Evolutionary conservation across 2,888 invertebrate species (phyloP).

Genomic region (Parelbella ahira): DNA sequence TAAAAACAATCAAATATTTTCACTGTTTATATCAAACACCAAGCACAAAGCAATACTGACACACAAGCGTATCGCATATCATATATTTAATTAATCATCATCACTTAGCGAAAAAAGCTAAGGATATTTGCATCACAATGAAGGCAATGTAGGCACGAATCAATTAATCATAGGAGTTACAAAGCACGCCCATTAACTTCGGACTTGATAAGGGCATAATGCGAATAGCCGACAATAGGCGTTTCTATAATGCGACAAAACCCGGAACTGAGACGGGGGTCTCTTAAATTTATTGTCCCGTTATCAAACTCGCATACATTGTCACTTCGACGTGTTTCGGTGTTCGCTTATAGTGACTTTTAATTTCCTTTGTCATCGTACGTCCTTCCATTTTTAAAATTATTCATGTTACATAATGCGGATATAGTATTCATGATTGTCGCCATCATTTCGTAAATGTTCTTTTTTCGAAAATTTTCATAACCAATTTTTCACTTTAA

Average conservation of each 20-base stretch:
- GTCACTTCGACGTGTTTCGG: conserved; percentile 40
- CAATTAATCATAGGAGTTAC: conserved; percentile 77
- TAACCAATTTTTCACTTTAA: too few relatives aligned
- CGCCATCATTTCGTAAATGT: too few relatives aligned
- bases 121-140: conserved; percentile 76
- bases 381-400: too few relatives aligned
- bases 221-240: conserved; percentile 66
- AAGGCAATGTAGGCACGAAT: conserved; percentile 60
- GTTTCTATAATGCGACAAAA: conserved; percentile 62
- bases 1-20: too few relatives aligned
- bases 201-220: conserved; percentile 77
- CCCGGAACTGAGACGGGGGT: conserved; percentile 49
- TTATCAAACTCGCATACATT: conserved; percentile 62
- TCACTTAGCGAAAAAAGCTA: conserved; percentile 56
- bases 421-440: too few relatives aligned
- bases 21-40: too few relatives aligned
- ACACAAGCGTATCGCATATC: conserved; percentile 12
- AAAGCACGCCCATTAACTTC: conserved; percentile 78
- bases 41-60: conserved; percentile 14
- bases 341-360: conserved; percentile 23
- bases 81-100: conserved; percentile 33
- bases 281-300: conserved; percentile 62
- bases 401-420: too few relatives aligned
- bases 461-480: too few relatives aligned
- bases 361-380: conserved; percentile 26